phyloP scores from a whole-genome alignment of 2,888 invertebrate genomes.

The Sinopyrophorus schimmeli region DNA sequence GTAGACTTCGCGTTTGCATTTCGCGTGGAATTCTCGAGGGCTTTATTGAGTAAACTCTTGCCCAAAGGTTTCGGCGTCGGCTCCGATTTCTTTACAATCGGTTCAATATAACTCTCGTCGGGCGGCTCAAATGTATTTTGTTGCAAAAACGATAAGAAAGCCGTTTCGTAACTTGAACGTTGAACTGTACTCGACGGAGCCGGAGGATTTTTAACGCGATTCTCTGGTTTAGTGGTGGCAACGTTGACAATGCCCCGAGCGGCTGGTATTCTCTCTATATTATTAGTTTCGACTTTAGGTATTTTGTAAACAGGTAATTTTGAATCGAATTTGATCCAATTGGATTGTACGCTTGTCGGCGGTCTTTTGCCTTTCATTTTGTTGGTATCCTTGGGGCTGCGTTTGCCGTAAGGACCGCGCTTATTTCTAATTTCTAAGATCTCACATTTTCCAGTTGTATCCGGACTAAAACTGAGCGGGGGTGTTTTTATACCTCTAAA shows the following conservation, averaged over 20 bases:
- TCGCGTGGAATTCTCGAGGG: too few species aligned
- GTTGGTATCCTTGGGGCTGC: conserved; percentile 16
- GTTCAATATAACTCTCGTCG: neutral
- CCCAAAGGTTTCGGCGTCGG: neutral
- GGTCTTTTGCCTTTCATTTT: conserved; percentile 7
- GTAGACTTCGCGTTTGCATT: too few species aligned
- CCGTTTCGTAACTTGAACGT: conserved; percentile 17
- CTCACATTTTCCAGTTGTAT: conserved; percentile 10
- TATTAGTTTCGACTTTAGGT: neutral
- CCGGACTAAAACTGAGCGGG: conserved; percentile 19
- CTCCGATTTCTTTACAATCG: neutral
- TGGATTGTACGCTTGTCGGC: conserved; percentile 8
- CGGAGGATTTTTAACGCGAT: neutral
- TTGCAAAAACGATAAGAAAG: conserved; percentile 22
- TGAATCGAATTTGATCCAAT: conserved; percentile 20
- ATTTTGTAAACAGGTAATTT: conserved; percentile 1
- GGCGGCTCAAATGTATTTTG: neutral
- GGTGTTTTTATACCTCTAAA: conserved; percentile 22
- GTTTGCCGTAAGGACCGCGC: conserved; percentile 24
- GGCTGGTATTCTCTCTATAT: conserved; percentile 5
- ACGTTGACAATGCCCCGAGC: conserved; percentile 7
- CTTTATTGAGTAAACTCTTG: neutral
- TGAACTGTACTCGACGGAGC: neutral
- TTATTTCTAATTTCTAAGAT: conserved; percentile 14
- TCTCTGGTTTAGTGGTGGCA: neutral